A percentile compares a stretch with the other conserved stretches of the same genome.
Evolutionary conservation across 2,113 vertebrate genomes (phyloP).

Genomic region (Mesocricetus auratus): DNA sequence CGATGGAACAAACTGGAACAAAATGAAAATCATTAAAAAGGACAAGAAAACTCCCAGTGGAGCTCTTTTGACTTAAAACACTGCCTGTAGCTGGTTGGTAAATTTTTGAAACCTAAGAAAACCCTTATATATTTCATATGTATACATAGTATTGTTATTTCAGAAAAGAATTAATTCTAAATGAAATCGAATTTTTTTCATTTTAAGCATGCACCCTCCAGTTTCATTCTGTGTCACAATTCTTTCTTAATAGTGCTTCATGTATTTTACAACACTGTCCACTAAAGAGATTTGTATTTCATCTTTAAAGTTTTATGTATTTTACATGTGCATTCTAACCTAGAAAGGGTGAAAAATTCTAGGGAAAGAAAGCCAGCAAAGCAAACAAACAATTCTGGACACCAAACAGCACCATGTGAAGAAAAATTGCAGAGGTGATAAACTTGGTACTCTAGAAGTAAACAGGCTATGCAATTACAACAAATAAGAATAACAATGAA

Average conservation of each 20-base stretch:
- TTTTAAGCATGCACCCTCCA: not conserved
- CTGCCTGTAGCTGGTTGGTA: constrained; percentile 38
- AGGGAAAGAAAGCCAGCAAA: constrained; percentile 52
- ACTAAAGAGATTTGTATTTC: constrained; percentile 69
- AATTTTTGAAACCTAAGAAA: constrained; percentile 54
- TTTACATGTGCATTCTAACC: constrained; percentile 69
- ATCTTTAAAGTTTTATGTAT: constrained; percentile 67
- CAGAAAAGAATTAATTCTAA: constrained; percentile 60
- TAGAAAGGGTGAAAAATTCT: not conserved
- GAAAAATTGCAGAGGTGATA: constrained; percentile 43
- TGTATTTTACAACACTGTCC: constrained; percentile 40
- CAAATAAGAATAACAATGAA: not conserved
- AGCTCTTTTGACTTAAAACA: constrained; percentile 55
- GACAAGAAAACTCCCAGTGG: constrained; percentile 1
- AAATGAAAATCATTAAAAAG: constrained; percentile 58
- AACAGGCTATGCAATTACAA: constrained; percentile 22
- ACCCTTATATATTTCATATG: constrained; percentile 36
- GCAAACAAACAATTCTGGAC: constrained; percentile 60
- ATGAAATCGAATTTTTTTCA: constrained; percentile 48
- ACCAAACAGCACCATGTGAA: constrained; percentile 54
- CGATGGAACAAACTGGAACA: constrained; percentile 51
- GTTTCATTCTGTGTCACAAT: constrained; percentile 39
- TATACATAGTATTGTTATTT: constrained; percentile 12
- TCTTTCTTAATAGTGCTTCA: constrained; percentile 31
- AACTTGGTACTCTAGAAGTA: constrained; percentile 54